phyloP scores from a whole-genome alignment of 2,113 vertebrate genomes.

The Brachionichthys hirsutus region DNA sequence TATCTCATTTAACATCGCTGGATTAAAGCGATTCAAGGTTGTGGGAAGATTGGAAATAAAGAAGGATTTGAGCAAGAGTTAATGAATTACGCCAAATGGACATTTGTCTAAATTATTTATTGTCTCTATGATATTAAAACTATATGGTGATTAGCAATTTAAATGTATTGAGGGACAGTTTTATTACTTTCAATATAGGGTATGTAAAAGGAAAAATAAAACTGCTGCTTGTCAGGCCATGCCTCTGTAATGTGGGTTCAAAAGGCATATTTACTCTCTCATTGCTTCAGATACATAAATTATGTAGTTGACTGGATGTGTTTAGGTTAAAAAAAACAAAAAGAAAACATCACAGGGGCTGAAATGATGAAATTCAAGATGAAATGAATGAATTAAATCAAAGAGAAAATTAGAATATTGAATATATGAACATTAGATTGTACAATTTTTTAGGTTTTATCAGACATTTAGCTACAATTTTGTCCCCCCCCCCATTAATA shows the following conservation, averaged over 20 bases:
- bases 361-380: slow-evolving; percentile 32
- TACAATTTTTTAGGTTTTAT: background rate
- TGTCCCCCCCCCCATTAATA: background rate
- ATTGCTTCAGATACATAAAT: slow-evolving; percentile 63
- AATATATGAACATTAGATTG: slow-evolving; percentile 8
- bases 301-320: slow-evolving; percentile 57
- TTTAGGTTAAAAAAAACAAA: no score
- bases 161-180: slow-evolving; percentile 68
- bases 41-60: slow-evolving; percentile 67
- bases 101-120: slow-evolving; percentile 79
- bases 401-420: slow-evolving; percentile 22
- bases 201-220: slow-evolving; percentile 58
- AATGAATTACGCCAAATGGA: slow-evolving; percentile 70
- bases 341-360: slow-evolving; percentile 46
- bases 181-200: slow-evolving; percentile 57
- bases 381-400: slow-evolving; percentile 40
- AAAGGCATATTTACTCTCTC: slow-evolving; percentile 70
- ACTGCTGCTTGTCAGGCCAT: slow-evolving; percentile 61
- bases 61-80: slow-evolving; percentile 62
- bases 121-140: slow-evolving; percentile 70
- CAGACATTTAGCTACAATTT: background rate
- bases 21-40: slow-evolving; percentile 73
- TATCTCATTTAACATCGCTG: slow-evolving; percentile 63
- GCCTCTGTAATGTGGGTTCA: slow-evolving; percentile 67
- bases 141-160: slow-evolving; percentile 77